A percentile compares a stretch with the other conserved stretches of the same genome.
Conservation (phyloP, 2,113 vertebrate species). For the Python bivittatus region DNA sequence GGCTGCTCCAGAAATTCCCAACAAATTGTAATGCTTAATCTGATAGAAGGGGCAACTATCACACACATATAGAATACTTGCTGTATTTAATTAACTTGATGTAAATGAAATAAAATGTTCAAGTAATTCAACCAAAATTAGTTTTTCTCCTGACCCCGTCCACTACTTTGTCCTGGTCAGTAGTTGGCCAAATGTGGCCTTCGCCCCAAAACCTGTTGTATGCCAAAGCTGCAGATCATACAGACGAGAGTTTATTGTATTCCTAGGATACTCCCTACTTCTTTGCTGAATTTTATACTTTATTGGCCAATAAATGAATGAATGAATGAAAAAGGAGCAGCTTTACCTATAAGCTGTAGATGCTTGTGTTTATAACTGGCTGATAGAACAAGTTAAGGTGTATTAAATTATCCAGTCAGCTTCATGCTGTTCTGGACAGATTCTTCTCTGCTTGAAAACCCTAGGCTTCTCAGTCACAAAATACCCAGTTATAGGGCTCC, state of each 20-base stretch:
- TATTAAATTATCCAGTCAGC: neutral
- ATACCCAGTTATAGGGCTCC: neutral
- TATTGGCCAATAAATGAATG: neutral
- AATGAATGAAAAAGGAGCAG: neutral
- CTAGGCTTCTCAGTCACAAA: neutral
- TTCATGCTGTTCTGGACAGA: neutral
- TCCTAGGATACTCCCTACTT: neutral
- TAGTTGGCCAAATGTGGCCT: neutral
- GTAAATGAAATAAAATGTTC: neutral
- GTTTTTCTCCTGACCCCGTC: neutral
- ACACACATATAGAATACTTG: neutral
- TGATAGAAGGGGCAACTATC: neutral
- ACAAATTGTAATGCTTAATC: neutral
- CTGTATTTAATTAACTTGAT: neutral
- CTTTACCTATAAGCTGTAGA: neutral
- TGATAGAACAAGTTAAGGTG: neutral
- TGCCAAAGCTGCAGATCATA: neutral
- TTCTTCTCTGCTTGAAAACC: neutral
- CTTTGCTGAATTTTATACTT: neutral
- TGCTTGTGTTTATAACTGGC: neutral
- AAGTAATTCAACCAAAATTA: neutral
- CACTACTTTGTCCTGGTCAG: neutral
- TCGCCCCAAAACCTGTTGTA: neutral
- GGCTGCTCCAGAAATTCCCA: neutral
- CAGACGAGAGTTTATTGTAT: neutral